A percentile compares a stretch with the other conserved stretches of the same genome.
Conservation (phyloP, 2,113 vertebrate genomes). For the Dipodomys merriami region DNA sequence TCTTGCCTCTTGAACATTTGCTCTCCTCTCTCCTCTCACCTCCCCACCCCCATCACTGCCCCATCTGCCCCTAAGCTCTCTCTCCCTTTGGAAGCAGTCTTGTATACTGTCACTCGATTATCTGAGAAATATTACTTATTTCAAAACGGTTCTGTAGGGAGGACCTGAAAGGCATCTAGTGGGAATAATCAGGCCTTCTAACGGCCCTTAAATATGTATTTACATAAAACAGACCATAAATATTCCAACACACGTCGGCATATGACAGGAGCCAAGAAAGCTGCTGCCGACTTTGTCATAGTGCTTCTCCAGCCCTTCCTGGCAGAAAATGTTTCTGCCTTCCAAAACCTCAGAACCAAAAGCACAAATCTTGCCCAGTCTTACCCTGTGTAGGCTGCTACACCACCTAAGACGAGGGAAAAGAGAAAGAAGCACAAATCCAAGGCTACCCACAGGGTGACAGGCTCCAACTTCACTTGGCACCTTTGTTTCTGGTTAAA, state of each 20-base stretch:
- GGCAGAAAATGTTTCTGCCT: slow-evolving; percentile 64
- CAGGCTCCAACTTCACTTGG: slow-evolving; percentile 40
- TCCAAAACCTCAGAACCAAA: slow-evolving; percentile 73
- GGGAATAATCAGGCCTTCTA: slow-evolving; percentile 74
- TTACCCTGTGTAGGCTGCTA: background rate
- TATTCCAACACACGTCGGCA: slow-evolving; percentile 55
- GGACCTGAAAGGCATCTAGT: slow-evolving; percentile 73
- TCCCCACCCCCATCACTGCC: slow-evolving; percentile 19
- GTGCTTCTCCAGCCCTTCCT: slow-evolving; percentile 65
- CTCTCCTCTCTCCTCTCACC: slow-evolving; percentile 19
- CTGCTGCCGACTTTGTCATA: slow-evolving; percentile 50
- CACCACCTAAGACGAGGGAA: background rate
- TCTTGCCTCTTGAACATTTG: slow-evolving; percentile 37
- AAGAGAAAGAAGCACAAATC: background rate
- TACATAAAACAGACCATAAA: slow-evolving; percentile 81
- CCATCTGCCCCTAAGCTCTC: slow-evolving; percentile 70
- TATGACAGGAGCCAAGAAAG: slow-evolving; percentile 65
- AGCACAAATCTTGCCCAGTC: slow-evolving; percentile 16
- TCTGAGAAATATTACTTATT: slow-evolving; percentile 83
- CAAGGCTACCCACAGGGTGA: slow-evolving; percentile 19
- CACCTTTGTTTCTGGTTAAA: slow-evolving; percentile 67
- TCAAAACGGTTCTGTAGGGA: slow-evolving; percentile 79
- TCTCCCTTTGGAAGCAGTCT: slow-evolving; percentile 74
- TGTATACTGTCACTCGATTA: slow-evolving; percentile 78
- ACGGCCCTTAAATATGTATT: slow-evolving; percentile 70